Conservation (phyloP, 2,888 invertebrate genomes). For the Iselma pallidipennis region DNA sequence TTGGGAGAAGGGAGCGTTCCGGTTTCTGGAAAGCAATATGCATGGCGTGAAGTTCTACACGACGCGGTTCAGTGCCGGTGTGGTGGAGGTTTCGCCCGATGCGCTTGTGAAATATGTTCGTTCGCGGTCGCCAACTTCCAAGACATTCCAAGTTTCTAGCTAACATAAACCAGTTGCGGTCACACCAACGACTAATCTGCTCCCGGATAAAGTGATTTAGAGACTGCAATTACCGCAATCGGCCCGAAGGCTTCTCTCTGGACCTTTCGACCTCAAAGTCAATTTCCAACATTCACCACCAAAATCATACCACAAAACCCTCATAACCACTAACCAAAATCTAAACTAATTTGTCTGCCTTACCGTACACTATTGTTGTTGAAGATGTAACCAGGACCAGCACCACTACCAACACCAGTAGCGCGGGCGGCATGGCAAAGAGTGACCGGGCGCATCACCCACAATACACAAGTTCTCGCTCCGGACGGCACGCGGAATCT, state of each 20-base stretch:
- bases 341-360: slow-evolving; percentile 18
- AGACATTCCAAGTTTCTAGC: slow-evolving; percentile 49
- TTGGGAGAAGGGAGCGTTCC: background rate
- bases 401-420: slow-evolving; percentile 40
- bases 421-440: slow-evolving; percentile 44
- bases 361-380: slow-evolving; percentile 36
- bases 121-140: slow-evolving; percentile 49
- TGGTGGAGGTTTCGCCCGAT: slow-evolving; percentile 41
- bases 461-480: slow-evolving; percentile 31
- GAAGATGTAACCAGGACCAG: slow-evolving; percentile 16
- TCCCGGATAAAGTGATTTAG: slow-evolving; percentile 54
- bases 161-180: slow-evolving; percentile 48
- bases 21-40: slow-evolving; percentile 12
- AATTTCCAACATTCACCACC: background rate
- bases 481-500: slow-evolving; percentile 33
- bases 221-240: slow-evolving; percentile 52
- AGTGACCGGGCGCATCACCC: slow-evolving; percentile 43
- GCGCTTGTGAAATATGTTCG: slow-evolving; percentile 50
- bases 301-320: background rate
- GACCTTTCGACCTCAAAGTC: background rate
- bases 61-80: slow-evolving; percentile 34
- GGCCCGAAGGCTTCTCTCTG: slow-evolving; percentile 29
- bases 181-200: slow-evolving; percentile 52
- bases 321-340: background rate
- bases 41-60: slow-evolving; percentile 34